Evolutionary conservation across 1,140 invertebrate species (phyloP).

Genomic region (Chrysoperla carnea): DNA sequence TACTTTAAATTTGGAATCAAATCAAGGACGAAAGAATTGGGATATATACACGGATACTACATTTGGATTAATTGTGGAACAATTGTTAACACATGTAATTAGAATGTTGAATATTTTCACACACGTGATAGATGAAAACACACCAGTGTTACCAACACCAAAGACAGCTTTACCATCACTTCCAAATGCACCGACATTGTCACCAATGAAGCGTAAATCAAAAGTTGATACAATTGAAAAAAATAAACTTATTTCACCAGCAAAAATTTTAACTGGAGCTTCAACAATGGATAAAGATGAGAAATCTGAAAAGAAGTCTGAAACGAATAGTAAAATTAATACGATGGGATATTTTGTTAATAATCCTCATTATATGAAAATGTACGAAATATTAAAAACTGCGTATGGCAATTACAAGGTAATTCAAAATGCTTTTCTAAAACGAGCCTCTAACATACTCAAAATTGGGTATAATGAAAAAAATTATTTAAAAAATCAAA

Average conservation of each 20-base stretch:
- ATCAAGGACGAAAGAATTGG: slow-evolving; percentile 22
- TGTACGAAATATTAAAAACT: slow-evolving; percentile 54
- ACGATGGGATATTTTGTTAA: slow-evolving; percentile 43
- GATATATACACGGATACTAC: slow-evolving; percentile 30
- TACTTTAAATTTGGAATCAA: slow-evolving; percentile 4
- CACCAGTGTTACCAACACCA: slow-evolving; percentile 35
- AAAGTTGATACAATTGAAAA: slow-evolving; percentile 20
- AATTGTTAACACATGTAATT: slow-evolving; percentile 44
- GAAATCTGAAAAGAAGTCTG: slow-evolving; percentile 19
- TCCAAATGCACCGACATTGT: slow-evolving; percentile 22
- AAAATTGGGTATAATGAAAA: too few species aligned
- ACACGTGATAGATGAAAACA: slow-evolving; percentile 57
- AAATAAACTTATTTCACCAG: slow-evolving; percentile 8
- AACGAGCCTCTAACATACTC: too few species aligned
- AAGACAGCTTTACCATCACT: slow-evolving; percentile 30
- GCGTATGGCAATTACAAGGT: slow-evolving; percentile 69
- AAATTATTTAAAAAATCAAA: too few species aligned
- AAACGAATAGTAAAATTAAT: slow-evolving; percentile 20
- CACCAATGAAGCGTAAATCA: slow-evolving; percentile 24
- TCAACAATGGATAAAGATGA: slow-evolving; percentile 7
- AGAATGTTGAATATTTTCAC: slow-evolving; percentile 56
- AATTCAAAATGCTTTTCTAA: slow-evolving; percentile 8
- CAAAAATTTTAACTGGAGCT: slow-evolving; percentile 1
- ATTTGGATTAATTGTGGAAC: slow-evolving; percentile 29
- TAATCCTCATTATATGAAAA: slow-evolving; percentile 55